phyloP scores from a whole-genome alignment of 2,797 vertebrate species.

The Anableps anableps region DNA sequence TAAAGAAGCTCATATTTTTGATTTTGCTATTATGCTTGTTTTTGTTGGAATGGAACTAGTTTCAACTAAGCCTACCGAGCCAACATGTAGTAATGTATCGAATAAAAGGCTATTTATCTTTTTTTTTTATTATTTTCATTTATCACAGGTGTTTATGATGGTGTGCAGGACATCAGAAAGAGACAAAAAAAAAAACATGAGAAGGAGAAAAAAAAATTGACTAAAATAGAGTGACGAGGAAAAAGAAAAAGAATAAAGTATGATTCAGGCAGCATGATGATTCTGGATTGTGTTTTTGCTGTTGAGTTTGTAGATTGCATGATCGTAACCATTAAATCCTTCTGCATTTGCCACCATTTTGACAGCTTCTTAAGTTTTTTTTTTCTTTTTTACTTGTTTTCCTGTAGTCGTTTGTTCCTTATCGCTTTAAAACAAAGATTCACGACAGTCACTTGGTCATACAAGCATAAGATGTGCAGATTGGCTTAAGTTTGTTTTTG shows the following conservation, averaged over 20 bases:
- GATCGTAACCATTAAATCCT: constrained; percentile 59
- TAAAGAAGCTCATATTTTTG: constrained; percentile 73
- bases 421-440: constrained; percentile 54
- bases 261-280: constrained; percentile 66
- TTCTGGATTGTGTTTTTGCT: constrained; percentile 53
- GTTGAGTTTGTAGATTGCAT: constrained; percentile 46
- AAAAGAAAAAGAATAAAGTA: constrained; percentile 25
- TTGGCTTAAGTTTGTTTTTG: constrained; percentile 51
- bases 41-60: constrained; percentile 77
- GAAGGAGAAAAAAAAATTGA: background rate
- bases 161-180: constrained; percentile 48
- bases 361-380: constrained; percentile 36
- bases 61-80: constrained; percentile 72
- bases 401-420: constrained; percentile 56
- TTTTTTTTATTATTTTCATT: constrained; percentile 52
- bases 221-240: background rate
- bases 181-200: constrained; percentile 10
- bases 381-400: constrained; percentile 38
- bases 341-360: constrained; percentile 48
- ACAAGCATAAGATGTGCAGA: constrained; percentile 69
- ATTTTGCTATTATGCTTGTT: constrained; percentile 63
- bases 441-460: constrained; percentile 69
- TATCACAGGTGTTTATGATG: constrained; percentile 66
- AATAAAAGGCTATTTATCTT: constrained; percentile 74
- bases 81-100: constrained; percentile 69